A percentile compares a stretch with the other conserved stretches of the same genome.
These are phyloP conservation scores for Phyto melanocephala DNA, from an alignment of 2,888 invertebrate genomes.

Conservation along the genomic window DNA sequence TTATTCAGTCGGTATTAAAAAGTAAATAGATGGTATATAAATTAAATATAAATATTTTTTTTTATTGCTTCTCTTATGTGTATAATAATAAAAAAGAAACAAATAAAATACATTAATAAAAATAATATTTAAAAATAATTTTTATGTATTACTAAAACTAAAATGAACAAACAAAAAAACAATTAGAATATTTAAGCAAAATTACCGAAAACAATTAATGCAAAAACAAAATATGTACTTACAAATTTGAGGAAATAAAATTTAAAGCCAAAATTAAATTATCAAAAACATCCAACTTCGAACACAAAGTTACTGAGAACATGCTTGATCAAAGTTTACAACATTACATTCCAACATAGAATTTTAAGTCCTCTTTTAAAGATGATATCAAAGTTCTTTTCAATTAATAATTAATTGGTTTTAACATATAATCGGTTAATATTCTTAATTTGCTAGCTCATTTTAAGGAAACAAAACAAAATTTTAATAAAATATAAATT, in stretches of 20 bases:
- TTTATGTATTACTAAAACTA: constrained; percentile 47
- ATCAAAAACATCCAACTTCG: no score
- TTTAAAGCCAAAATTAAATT: not conserved
- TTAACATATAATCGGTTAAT: no score
- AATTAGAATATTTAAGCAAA: constrained; percentile 27
- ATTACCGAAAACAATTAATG: constrained; percentile 29
- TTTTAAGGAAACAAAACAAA: no score
- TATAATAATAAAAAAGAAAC: constrained; percentile 32
- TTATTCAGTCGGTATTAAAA: constrained; percentile 18
- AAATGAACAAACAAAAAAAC: not conserved
- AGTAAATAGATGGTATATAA: constrained; percentile 18
- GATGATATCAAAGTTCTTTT: no score
- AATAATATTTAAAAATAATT: constrained; percentile 38
- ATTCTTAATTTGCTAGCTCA: no score
- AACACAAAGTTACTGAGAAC: no score
- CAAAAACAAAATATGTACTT: constrained; percentile 9
- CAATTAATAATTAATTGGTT: no score
- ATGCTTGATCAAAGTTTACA: no score
- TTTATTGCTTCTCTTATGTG: constrained; percentile 56
- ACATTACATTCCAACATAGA: no score
- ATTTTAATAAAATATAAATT: no score
- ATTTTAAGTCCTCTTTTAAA: no score
- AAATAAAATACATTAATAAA: no score
- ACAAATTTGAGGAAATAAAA: not conserved
- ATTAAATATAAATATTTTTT: constrained; percentile 15